Percentiles rank a stretch among this genome's conserved stretches.
These are phyloP conservation scores for Uromys caudimaculatus DNA, from an alignment of 2,797 vertebrate species.

Conservation along the genomic window DNA sequence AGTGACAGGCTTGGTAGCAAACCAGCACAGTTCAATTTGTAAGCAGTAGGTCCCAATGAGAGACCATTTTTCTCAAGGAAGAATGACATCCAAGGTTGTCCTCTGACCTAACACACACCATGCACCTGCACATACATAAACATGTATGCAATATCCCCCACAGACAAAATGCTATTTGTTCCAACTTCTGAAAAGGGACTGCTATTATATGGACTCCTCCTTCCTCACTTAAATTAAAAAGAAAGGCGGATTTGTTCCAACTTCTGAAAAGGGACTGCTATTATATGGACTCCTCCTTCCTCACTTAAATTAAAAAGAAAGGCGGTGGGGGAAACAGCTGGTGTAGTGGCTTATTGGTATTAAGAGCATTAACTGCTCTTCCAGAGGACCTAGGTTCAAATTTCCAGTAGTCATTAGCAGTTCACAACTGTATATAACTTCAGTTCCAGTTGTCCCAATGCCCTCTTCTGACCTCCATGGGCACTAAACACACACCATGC, in stretches of 20 bases:
- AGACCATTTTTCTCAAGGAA: not conserved
- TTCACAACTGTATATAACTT: not conserved
- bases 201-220: not conserved
- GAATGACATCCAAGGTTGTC: not conserved
- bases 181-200: not conserved
- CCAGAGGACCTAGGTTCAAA: not conserved
- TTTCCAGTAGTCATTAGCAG: not conserved
- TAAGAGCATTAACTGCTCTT: not conserved
- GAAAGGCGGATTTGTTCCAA: not conserved
- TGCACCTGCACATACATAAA: not conserved
- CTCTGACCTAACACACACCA: not conserved
- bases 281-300: not conserved
- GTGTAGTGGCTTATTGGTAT: not conserved
- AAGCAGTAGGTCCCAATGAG: not conserved
- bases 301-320: conserved; percentile 17
- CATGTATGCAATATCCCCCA: not conserved
- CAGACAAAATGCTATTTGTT: not conserved
- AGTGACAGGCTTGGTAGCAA: not conserved
- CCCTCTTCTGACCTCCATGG: not conserved
- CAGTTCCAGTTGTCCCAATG: not conserved
- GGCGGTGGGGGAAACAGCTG: not conserved
- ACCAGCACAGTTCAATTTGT: not conserved
- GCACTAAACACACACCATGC: not conserved
- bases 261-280: not conserved
- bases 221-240: conserved; percentile 26